phyloP scores from a whole-genome alignment of 2,797 vertebrate species.

The Rousettus madagascariensis region DNA sequence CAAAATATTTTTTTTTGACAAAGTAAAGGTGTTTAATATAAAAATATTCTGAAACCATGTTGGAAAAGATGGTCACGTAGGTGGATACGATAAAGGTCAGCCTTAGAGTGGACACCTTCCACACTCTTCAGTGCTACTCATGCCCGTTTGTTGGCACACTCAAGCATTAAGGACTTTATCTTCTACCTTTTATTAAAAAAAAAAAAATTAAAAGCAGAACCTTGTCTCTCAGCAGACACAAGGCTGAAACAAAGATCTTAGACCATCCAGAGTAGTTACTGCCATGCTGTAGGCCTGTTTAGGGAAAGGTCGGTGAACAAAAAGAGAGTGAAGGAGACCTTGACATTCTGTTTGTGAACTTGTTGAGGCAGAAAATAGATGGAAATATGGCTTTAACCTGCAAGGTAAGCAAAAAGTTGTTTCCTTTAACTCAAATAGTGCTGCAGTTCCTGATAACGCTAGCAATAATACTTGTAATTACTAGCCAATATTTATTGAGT shows the following conservation, averaged over 20 bases:
- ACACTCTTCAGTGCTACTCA: neutral
- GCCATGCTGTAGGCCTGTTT: neutral
- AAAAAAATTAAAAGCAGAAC: conserved; percentile 15
- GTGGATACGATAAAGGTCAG: neutral
- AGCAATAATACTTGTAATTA: conserved; percentile 24
- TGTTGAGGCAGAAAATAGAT: neutral
- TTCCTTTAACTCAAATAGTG: neutral
- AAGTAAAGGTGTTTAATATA: neutral
- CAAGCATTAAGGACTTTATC: conserved; percentile 36
- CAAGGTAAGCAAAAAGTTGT: neutral
- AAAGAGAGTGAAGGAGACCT: neutral
- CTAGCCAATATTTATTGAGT: neutral
- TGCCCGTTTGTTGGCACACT: neutral
- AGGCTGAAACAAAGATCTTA: conserved; percentile 46
- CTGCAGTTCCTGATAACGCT: conserved; percentile 24
- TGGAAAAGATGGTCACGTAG: neutral
- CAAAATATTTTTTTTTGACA: conserved; percentile 44
- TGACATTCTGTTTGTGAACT: neutral
- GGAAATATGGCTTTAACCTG: conserved; percentile 11
- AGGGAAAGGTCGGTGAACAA: conserved; percentile 23
- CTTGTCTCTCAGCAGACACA: neutral
- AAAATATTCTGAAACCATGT: neutral
- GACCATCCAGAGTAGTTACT: neutral
- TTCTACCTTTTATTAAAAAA: conserved; percentile 28
- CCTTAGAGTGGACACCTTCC: neutral